phyloP scores from a whole-genome alignment of 2,113 vertebrate genomes.

The Leptodactylus fuscus region DNA sequence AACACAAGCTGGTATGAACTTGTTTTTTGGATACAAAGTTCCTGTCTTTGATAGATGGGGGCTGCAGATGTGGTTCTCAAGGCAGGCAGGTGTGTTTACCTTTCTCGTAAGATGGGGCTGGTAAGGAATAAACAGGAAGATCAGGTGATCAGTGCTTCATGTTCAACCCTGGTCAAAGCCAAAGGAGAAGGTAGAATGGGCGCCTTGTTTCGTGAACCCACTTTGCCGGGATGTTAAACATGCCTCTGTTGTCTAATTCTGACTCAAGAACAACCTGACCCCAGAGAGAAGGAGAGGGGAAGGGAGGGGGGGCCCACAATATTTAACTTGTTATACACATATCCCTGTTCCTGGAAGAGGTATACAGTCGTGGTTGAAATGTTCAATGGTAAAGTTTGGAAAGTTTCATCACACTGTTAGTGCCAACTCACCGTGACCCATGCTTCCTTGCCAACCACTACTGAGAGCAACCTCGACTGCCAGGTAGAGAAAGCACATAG shows the following conservation, averaged over 20 bases:
- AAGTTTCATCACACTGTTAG: background rate
- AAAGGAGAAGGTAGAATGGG: conserved; percentile 57
- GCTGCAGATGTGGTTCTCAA: conserved; percentile 61
- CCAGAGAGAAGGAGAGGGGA: conserved; percentile 25
- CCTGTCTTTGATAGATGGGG: conserved; percentile 28
- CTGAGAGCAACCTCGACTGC: background rate
- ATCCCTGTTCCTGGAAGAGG: conserved; percentile 56
- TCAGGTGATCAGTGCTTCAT: conserved; percentile 59
- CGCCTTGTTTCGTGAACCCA: conserved; percentile 69
- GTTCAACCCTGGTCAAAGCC: conserved; percentile 57
- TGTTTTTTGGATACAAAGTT: conserved; percentile 47
- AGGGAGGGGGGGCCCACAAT: conserved; percentile 17
- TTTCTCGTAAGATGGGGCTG: conserved; percentile 8
- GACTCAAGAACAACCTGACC: conserved; percentile 55
- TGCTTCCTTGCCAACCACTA: background rate
- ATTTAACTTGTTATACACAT: conserved; percentile 43
- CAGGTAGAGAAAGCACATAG: conserved; percentile 1
- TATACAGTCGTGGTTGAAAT: conserved; percentile 34
- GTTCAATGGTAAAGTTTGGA: conserved; percentile 28
- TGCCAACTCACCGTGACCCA: conserved; percentile 24
- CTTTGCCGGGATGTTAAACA: conserved; percentile 57
- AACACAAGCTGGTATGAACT: conserved; percentile 5
- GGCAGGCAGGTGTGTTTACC: conserved; percentile 61
- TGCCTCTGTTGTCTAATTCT: conserved; percentile 35
- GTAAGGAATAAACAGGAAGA: conserved; percentile 67